A percentile compares a stretch with the other conserved stretches of the same genome.
Evolutionary conservation across 92 coral and sea anemone species (phyloP).

Genomic region (Zoanthus solanderi): DNA sequence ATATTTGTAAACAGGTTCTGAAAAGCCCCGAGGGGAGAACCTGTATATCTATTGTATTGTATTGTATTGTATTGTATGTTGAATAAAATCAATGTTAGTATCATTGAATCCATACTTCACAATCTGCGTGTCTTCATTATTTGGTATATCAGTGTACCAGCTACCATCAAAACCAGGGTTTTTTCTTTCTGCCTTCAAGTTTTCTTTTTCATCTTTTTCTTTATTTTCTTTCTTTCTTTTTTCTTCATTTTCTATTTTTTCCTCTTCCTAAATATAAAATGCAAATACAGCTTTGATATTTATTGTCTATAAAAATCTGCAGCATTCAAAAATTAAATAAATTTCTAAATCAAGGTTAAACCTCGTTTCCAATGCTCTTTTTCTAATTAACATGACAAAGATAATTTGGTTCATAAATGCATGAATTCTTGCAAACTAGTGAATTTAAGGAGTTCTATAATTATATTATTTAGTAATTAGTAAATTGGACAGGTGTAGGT

Average conservation of each 20-base stretch:
- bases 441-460: no score
- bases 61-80: no score
- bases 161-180: constrained; percentile 59
- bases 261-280: constrained; percentile 6
- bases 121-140: constrained; percentile 18
- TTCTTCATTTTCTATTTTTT: constrained; percentile 51
- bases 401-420: no score
- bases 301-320: background rate
- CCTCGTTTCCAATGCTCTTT: no score
- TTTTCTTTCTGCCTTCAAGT: constrained; percentile 41
- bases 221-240: constrained; percentile 61
- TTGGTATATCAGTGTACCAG: constrained; percentile 83
- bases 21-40: no score
- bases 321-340: background rate
- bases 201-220: constrained; percentile 51
- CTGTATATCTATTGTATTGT: no score
- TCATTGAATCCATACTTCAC: background rate
- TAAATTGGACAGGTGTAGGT: no score
- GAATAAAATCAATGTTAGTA: background rate
- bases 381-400: no score
- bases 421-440: no score
- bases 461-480: no score
- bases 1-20: no score
- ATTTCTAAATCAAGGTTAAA: no score
- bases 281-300: background rate